Evolutionary conservation across 2,113 vertebrate species (phyloP).

Genomic region (Phasianus colchicus): DNA sequence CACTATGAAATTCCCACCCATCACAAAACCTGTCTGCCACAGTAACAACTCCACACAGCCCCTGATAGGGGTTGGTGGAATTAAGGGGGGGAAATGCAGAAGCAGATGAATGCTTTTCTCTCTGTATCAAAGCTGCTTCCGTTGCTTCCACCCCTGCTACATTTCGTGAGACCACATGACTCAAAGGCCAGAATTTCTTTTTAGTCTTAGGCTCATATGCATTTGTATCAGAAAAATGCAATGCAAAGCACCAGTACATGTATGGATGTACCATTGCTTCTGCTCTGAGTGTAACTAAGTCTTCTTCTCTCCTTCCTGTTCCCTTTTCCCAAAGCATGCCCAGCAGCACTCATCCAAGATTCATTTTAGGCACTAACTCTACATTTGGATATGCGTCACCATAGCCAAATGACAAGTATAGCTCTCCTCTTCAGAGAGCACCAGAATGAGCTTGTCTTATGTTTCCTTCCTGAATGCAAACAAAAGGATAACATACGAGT

Average conservation of each 20-base stretch:
- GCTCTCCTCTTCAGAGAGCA: background rate
- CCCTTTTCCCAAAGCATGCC: background rate
- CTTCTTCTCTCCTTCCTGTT: background rate
- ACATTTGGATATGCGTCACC: background rate
- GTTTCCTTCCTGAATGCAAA: background rate
- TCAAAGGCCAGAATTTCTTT: background rate
- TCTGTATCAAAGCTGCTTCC: background rate
- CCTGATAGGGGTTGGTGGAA: background rate
- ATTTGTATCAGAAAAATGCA: background rate
- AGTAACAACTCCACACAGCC: background rate
- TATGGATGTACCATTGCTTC: background rate
- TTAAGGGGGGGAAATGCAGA: background rate
- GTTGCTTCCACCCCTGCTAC: background rate
- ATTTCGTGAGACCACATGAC: background rate
- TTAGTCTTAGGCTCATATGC: background rate
- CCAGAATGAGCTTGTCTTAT: background rate
- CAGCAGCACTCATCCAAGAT: accelerated
- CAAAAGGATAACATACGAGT: background rate
- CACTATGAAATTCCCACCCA: slow-evolving; percentile 24
- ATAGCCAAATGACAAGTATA: background rate
- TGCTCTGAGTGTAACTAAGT: background rate
- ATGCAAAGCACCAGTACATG: background rate
- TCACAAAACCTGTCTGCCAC: background rate
- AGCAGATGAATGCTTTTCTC: background rate
- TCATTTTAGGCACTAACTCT: background rate